Evolutionary conservation across 2,113 vertebrate species (phyloP).

Genomic region (Opisthocomus hoazin): DNA sequence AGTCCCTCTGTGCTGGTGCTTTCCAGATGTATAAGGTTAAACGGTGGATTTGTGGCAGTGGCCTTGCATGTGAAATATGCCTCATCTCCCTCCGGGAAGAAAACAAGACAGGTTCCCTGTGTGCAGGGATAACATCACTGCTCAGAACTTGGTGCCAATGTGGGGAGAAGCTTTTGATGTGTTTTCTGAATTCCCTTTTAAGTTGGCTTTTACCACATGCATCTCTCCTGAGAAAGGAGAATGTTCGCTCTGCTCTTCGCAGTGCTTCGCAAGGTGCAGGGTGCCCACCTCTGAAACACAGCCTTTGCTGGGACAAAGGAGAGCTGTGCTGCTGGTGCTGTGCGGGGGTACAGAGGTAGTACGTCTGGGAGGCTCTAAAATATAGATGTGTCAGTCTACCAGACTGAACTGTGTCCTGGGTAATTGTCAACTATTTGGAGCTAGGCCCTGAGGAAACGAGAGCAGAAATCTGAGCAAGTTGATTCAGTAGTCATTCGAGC

Average conservation of each 20-base stretch:
- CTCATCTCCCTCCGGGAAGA: not conserved
- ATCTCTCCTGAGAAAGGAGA: not conserved
- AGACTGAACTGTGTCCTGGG: not conserved
- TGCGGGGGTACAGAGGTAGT: not conserved
- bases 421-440: not conserved
- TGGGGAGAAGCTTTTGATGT: not conserved
- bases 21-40: not conserved
- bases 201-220: not conserved
- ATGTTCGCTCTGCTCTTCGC: not conserved
- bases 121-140: not conserved
- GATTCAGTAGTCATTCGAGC: not conserved
- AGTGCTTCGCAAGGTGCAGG: not conserved
- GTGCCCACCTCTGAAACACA: not conserved
- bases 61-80: not conserved
- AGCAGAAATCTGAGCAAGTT: not conserved
- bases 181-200: not conserved
- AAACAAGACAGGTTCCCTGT: not conserved
- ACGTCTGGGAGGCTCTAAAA: not conserved
- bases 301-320: not conserved
- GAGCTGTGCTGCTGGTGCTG: not conserved
- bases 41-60: not conserved
- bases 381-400: not conserved
- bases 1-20: not conserved
- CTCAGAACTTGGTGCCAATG: not conserved
- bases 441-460: accelerated